Base-by-base conservation (phyloP, 1,140 invertebrate genomes). In the Musca vetustissima region DNA sequence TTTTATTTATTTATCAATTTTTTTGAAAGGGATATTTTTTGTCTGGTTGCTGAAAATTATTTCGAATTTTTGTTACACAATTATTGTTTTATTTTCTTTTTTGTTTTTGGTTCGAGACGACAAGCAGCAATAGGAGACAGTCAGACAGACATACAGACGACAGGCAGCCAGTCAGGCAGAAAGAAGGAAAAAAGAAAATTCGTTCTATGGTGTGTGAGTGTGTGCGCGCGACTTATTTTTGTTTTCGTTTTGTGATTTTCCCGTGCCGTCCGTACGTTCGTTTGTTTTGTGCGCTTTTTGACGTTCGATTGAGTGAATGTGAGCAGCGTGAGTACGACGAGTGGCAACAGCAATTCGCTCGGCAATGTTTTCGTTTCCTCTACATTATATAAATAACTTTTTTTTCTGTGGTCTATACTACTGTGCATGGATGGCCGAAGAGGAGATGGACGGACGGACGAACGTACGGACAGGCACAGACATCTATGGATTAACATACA, bases 381-480 rank as follows among this genome's bases (percentile, higher is more conserved):
- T 59, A 32, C 55, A 59, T 59, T 59, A 59, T 59, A 59, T 59
- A 59, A 59, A 59, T 59, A 59, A 59, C 25, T 59, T 43, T 43
- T 43, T 43, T n/a, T n/a, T n/a, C n/a, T n/a, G n/a, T 32, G 25
- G 24, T n/a, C 24, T 59, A 59, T 43, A 43, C 36, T 43, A 43
- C 36, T 43, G 36, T 43, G 36, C 36, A 9, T 13, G 36, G 36
- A 28, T 28, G 28, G 28, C 3, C 3, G 28, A 28, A 8, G 36
- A 43, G 36, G 36, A 43, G 36, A 13, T 9, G 36, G 36, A n/a
- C n/a, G n/a, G n/a, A n/a, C n/a, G n/a, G n/a, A n/a, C n/a, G n/a
- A n/a, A n/a, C n/a, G n/a, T n/a, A n/a, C 11, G 36, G 36, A 6
- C 36, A 43, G 36, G 36, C 36, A 43, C 36, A 43, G 36, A 13